Base-by-base conservation (phyloP, 2,113 vertebrate genomes). In the Spizaetus ornatus region DNA sequence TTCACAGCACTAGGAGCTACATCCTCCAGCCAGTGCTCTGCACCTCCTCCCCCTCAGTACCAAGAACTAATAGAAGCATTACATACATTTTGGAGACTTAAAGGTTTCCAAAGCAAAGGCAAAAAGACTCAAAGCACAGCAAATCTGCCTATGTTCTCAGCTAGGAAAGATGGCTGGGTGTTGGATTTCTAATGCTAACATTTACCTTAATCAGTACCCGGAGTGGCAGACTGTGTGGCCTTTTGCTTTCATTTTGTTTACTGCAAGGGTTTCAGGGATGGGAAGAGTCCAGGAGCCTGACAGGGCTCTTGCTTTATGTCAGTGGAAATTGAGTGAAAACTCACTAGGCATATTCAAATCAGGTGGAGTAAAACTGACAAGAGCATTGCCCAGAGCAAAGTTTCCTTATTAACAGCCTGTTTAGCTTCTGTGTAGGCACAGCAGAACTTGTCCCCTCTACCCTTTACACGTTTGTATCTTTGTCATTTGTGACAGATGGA, bases 81-180 rank as follows among this genome's bases (percentile, higher is more conserved):
- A 66, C 32, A 34, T 9, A 34, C 0, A 0, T 92, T 81, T 82
- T 91, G 50, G 81, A 86, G 42, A 45, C n/a, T 36, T 86, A 42
- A 62, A 53, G 50, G 43, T 95, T 97, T 94, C 91, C 67, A 95
- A 90, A 91, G 47, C 63, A 63, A 81, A 95, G 62, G 16, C 78
- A 83, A 87, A 92, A 56, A 22, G 45, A 70, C 40, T 82, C 47
- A 62, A 79, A 94, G 74, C 52, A 65, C 50, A 88, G 34, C 26
- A 94, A 74, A 84, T 50, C 59, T 73, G 36, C 66, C 36, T 84
- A 12, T 66, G 70, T 65, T 93, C 72, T 74, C 22, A 78, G 71
- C 47, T 40, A 92, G 45, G 52, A 88, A 76, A 69, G 58, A 63
- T 27, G 14, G 47, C 45, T 12, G 40, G 40, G 26, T 45, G n/a